Evolutionary conservation across 2,797 vertebrate genomes (phyloP).

Genomic region (Rhabdomys pumilio): DNA sequence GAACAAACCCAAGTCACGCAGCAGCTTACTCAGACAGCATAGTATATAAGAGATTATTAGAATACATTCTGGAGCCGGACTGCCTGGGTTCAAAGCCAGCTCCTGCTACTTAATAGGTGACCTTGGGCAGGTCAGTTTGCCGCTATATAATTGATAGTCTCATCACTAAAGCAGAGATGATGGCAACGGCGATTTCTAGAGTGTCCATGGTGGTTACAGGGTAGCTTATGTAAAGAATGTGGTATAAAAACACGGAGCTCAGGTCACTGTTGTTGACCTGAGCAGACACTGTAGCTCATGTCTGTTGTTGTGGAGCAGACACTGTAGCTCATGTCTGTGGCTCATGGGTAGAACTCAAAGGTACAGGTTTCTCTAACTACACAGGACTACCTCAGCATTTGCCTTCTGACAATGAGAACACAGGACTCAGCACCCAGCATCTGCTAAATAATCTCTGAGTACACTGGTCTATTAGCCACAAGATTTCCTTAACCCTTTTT

Average conservation of each 20-base stretch:
- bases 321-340: not conserved
- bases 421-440: not conserved
- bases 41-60: not conserved
- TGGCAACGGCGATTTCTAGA: not conserved
- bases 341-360: not conserved
- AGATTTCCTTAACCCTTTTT: constrained; percentile 26
- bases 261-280: too few species aligned
- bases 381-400: constrained; percentile 5
- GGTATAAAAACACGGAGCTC: not conserved
- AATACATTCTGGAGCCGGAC: not conserved
- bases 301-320: not conserved
- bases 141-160: constrained; percentile 10
- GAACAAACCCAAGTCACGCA: not conserved
- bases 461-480: not conserved
- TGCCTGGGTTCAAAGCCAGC: constrained; percentile 43
- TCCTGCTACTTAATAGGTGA: not conserved
- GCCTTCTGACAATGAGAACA: constrained; percentile 23
- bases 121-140: not conserved
- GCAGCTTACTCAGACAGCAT: not conserved
- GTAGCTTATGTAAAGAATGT: not conserved
- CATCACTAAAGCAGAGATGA: not conserved
- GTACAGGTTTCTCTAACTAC: constrained; percentile 39
- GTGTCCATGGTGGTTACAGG: not conserved
- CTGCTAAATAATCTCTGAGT: constrained; percentile 68
- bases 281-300: not conserved